Conservation (phyloP, 2,113 vertebrate species). For the Hemichromis elongatus region DNA sequence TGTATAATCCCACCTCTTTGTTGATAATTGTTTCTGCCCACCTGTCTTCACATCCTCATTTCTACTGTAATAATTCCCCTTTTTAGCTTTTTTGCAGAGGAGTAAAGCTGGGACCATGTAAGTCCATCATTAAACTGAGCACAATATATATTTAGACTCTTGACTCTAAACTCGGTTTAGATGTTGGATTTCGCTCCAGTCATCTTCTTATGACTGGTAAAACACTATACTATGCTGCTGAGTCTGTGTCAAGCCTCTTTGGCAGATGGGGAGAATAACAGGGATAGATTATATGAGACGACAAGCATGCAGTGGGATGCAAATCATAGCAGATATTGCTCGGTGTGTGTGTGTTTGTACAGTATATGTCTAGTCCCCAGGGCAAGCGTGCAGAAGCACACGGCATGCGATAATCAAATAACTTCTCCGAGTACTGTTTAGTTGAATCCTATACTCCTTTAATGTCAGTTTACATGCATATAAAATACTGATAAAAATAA, state of each 20-base stretch:
- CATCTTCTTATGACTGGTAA: not conserved
- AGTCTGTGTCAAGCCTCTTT: conserved; percentile 3
- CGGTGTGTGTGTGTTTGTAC: not conserved
- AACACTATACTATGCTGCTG: not conserved
- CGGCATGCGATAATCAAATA: not conserved
- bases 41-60: not conserved
- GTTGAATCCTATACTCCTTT: not conserved
- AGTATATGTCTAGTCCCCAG: not conserved
- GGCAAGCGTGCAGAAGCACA: not conserved
- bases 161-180: not conserved
- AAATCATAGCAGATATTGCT: conserved; percentile 21
- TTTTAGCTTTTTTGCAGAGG: not conserved
- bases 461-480: not conserved
- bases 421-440: not conserved
- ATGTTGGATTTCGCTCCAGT: not conserved
- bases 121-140: not conserved
- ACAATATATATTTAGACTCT: not conserved
- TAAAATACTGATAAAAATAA: not conserved
- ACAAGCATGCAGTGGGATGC: not conserved
- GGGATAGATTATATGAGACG: conserved; percentile 3
- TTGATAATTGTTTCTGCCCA: not conserved
- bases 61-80: not conserved
- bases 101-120: not conserved
- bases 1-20: not conserved
- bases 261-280: conserved; percentile 9